Percentiles rank a stretch among this genome's conserved stretches.
Evolutionary conservation across 2,888 invertebrate genomes (phyloP).

Genomic region (Stenchaetothrips biformis): DNA sequence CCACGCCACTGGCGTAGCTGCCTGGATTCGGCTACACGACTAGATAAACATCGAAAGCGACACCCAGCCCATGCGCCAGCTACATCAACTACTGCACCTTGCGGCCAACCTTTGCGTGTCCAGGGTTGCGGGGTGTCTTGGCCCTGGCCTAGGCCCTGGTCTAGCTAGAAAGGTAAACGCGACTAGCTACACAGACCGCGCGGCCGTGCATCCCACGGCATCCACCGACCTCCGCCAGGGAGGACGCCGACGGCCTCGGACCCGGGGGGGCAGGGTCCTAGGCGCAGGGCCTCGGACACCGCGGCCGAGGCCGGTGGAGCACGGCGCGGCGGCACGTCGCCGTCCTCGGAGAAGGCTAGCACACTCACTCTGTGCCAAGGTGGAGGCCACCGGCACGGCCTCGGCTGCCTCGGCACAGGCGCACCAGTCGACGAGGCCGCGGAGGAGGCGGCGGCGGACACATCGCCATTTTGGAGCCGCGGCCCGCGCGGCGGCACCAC

Average conservation of each 20-base stretch:
- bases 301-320: neutral
- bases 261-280: neutral
- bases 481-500: slow-evolving; percentile 27
- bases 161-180: no score
- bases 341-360: neutral
- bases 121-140: no score
- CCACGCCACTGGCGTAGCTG: no score
- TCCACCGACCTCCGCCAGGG: neutral
- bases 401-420: no score
- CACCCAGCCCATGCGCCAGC: no score
- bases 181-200: no score
- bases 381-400: neutral
- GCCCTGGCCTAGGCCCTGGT: no score
- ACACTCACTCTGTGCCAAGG: slow-evolving; percentile 15
- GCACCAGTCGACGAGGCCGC: neutral
- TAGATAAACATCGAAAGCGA: no score
- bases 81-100: no score
- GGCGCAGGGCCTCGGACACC: neutral
- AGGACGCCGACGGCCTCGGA: neutral
- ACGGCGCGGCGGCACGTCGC: neutral
- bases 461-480: slow-evolving; percentile 27
- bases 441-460: neutral
- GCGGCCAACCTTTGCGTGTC: no score
- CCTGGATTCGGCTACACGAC: no score
- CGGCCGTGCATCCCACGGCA: neutral